Evolutionary conservation across 2,113 vertebrate species (phyloP).

Genomic region (Eretmochelys imbricata): DNA sequence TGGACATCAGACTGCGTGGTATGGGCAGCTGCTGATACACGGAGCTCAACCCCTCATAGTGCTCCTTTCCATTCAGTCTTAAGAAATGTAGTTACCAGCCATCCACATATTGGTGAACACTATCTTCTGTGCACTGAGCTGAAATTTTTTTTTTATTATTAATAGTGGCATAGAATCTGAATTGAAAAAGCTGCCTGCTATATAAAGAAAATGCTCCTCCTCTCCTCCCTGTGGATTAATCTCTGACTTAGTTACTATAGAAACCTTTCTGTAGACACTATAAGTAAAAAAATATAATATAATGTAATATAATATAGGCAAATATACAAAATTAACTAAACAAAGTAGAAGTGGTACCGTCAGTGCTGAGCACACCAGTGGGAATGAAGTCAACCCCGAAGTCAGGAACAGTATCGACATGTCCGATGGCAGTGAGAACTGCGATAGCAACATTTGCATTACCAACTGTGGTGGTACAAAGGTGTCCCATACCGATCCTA

Average conservation of each 20-base stretch:
- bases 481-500: background rate
- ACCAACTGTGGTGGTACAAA: background rate
- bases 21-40: constrained; percentile 33
- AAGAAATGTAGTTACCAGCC: background rate
- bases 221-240: constrained; percentile 25
- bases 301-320: too few relatives aligned
- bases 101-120: constrained; percentile 49
- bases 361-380: background rate
- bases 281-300: background rate
- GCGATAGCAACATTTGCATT: background rate
- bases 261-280: constrained; percentile 60
- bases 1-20: constrained; percentile 11
- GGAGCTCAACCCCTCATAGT: constrained; percentile 29
- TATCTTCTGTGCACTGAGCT: constrained; percentile 50
- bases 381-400: background rate
- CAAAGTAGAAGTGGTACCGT: background rate
- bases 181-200: constrained; percentile 58
- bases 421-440: background rate
- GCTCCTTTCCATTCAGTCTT: background rate
- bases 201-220: constrained; percentile 69
- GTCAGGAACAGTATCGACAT: background rate
- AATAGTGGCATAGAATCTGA: constrained; percentile 59
- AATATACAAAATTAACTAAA: background rate
- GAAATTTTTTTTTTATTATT: constrained; percentile 49
- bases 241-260: constrained; percentile 76